Percentiles rank a stretch among this genome's conserved stretches.
Evolutionary conservation across 2,113 vertebrate species (phyloP).

Genomic region (Ondatra zibethicus): DNA sequence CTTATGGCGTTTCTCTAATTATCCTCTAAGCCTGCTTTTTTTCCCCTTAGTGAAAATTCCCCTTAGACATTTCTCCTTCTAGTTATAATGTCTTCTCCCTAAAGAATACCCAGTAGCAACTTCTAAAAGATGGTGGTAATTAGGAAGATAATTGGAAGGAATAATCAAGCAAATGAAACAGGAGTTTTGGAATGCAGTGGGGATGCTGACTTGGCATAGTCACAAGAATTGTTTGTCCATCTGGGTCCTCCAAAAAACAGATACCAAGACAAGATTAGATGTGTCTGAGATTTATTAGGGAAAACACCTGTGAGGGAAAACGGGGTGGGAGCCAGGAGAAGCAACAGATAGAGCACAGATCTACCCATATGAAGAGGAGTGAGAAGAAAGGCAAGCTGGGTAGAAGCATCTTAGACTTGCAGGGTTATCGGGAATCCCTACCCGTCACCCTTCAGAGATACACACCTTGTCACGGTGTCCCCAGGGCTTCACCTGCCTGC

Average conservation of each 20-base stretch:
- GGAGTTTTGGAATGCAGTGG: neutral
- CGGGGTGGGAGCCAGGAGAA: neutral
- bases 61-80: neutral
- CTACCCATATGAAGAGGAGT: neutral
- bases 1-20: neutral
- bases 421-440: neutral
- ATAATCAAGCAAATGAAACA: neutral
- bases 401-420: neutral
- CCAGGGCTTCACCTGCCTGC: neutral
- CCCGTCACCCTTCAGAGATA: neutral
- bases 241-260: neutral
- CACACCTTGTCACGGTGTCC: neutral
- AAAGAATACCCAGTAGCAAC: neutral
- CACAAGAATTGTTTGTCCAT: neutral
- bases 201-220: neutral
- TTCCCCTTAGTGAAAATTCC: neutral
- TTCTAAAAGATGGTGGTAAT: neutral
- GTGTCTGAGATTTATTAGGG: slow-evolving; percentile 35
- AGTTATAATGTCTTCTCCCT: neutral
- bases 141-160: neutral
- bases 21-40: neutral
- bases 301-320: slow-evolving; percentile 30
- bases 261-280: slow-evolving; percentile 29
- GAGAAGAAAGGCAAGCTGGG: neutral
- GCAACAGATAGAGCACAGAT: neutral